These are phyloP conservation scores for Ectemnius cavifrons DNA, from an alignment of 2,888 invertebrate species.

Conservation along the genomic window DNA sequence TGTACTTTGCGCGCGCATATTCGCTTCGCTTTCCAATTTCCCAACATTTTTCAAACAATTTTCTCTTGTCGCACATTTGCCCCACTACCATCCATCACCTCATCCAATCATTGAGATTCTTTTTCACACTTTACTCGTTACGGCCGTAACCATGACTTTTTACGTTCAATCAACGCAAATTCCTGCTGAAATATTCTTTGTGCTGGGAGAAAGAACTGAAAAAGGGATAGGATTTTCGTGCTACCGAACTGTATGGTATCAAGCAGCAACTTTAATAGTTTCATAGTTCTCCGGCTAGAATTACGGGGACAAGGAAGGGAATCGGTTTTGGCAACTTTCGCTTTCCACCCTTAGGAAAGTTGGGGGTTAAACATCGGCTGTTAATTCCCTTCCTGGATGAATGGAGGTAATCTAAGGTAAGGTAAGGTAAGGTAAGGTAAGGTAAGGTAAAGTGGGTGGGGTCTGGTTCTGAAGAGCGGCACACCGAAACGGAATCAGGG, in stretches of 20 bases:
- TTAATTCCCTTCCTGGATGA: slow-evolving; percentile 52
- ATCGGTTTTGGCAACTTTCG: slow-evolving; percentile 38
- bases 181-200: too few relatives aligned
- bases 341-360: slow-evolving; percentile 34
- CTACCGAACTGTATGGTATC: too few relatives aligned
- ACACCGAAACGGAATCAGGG: slow-evolving; percentile 57
- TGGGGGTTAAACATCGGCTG: slow-evolving; percentile 44
- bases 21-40: slow-evolving; percentile 33
- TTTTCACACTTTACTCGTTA: too few relatives aligned
- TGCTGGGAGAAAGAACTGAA: too few relatives aligned
- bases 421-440: too few relatives aligned
- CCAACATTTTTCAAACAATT: neutral
- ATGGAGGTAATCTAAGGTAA: slow-evolving; percentile 20
- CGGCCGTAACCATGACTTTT: too few relatives aligned
- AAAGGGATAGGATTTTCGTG: too few relatives aligned
- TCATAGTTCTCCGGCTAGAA: too few relatives aligned
- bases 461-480: slow-evolving; percentile 48
- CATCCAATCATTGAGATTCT: neutral
- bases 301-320: slow-evolving; percentile 27
- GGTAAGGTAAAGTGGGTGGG: slow-evolving; percentile 51
- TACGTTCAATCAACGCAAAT: too few relatives aligned
- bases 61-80: too few relatives aligned
- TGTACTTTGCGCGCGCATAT: slow-evolving; percentile 25
- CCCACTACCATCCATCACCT: neutral
- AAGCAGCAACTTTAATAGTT: too few relatives aligned